Percentiles rank a stretch among this genome's conserved stretches.
Evolutionary conservation across 2,113 vertebrate genomes (phyloP).

Genomic region (Bubo bubo): DNA sequence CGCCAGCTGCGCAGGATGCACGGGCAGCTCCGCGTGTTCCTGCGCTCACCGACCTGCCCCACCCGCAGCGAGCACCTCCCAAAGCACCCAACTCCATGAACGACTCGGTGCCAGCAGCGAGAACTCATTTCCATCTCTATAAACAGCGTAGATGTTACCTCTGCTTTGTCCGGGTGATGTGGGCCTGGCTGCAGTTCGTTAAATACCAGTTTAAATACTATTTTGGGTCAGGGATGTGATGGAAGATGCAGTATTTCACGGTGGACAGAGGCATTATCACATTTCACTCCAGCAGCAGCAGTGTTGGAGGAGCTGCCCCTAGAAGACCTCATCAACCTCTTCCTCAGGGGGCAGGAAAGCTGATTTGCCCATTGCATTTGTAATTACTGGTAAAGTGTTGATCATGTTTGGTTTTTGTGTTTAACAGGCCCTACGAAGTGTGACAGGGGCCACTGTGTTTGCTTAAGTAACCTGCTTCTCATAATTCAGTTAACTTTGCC

Average conservation of each 20-base stretch:
- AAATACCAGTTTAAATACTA: not conserved
- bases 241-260: not conserved
- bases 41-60: not conserved
- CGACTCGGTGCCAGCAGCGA: fast-evolving
- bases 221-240: not conserved
- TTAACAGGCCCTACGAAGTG: not conserved
- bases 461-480: not conserved
- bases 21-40: fast-evolving
- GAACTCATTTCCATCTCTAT: not conserved
- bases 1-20: not conserved
- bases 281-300: not conserved
- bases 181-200: not conserved
- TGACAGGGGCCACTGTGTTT: not conserved
- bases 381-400: not conserved
- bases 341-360: not conserved
- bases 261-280: not conserved
- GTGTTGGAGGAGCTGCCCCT: not conserved
- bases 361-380: not conserved
- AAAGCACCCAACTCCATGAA: not conserved
- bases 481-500: not conserved
- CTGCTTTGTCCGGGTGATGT: not conserved
- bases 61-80: not conserved
- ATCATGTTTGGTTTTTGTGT: not conserved
- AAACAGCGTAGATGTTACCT: not conserved
- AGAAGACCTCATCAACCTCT: not conserved